These are phyloP conservation scores for Galagoides demidoff DNA, from an alignment of 2,797 vertebrate genomes.

Conservation along the genomic window DNA sequence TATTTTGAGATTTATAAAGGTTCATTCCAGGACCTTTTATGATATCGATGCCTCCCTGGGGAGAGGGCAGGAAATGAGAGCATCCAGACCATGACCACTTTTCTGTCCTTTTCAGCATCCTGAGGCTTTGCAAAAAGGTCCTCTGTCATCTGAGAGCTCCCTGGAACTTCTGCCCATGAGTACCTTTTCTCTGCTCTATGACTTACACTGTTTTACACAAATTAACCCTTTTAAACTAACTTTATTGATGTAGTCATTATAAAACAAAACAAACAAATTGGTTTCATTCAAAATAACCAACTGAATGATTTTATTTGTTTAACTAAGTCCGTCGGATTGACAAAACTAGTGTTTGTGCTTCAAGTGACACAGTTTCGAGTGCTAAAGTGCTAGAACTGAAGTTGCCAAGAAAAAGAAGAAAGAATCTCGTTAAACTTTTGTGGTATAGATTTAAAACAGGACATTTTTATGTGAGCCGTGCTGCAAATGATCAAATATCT, in stretches of 20 bases:
- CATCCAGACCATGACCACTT: conserved; percentile 29
- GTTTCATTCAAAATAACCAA: not conserved
- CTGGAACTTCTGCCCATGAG: not conserved
- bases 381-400: not conserved
- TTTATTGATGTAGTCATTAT: not conserved
- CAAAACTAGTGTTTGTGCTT: not conserved
- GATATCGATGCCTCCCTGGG: conserved; percentile 73
- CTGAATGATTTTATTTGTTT: not conserved
- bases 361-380: not conserved
- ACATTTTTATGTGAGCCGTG: not conserved
- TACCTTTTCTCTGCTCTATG: conserved; percentile 33
- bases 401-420: not conserved
- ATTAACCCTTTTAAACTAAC: not conserved
- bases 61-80: conserved; percentile 80
- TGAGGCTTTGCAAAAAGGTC: not conserved
- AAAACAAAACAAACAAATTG: not conserved
- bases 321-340: not conserved
- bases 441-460: not conserved
- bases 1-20: conserved; percentile 74
- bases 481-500: not conserved
- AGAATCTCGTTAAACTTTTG: not conserved
- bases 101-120: conserved; percentile 8
- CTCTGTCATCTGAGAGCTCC: conserved; percentile 55
- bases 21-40: conserved; percentile 74
- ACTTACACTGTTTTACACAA: not conserved